phyloP scores from a whole-genome alignment of 2,797 vertebrate species.

The Poeciliopsis paucimaculata region DNA sequence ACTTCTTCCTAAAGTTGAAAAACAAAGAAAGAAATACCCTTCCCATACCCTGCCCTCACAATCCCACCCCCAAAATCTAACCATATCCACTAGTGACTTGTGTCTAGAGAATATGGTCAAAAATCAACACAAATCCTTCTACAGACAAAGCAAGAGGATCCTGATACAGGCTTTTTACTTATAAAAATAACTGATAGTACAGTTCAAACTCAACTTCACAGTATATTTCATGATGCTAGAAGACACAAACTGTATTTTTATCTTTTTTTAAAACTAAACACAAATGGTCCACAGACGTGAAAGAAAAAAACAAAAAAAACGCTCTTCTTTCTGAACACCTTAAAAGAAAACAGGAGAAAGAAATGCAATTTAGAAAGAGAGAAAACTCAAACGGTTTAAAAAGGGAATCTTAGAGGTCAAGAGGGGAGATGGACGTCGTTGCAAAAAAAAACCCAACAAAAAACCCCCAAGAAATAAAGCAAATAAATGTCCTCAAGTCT shows the following conservation, averaged over 20 bases:
- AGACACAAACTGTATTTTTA: conserved; percentile 84
- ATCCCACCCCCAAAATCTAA: conserved; percentile 20
- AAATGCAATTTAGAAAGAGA: conserved; percentile 24
- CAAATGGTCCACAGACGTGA: conserved; percentile 71
- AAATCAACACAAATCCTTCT: conserved; percentile 82
- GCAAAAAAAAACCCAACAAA: conserved; percentile 1
- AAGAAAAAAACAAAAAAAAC: conserved; percentile 20
- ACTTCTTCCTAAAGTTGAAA: conserved; percentile 80
- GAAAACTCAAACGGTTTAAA: conserved; percentile 39
- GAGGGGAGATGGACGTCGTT: conserved; percentile 42
- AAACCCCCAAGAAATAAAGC: conserved; percentile 16
- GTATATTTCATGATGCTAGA: conserved; percentile 87
- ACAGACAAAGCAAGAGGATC: conserved; percentile 82
- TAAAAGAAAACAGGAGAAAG: conserved; percentile 27
- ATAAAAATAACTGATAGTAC: conserved; percentile 94
- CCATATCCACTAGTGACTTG: conserved; percentile 68
- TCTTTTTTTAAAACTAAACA: conserved; percentile 51
- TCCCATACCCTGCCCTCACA: conserved; percentile 4
- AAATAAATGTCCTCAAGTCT: conserved; percentile 81
- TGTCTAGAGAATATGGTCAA: conserved; percentile 87
- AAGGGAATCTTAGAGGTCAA: conserved; percentile 63
- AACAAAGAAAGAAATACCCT: conserved; percentile 78
- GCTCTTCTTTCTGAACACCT: conserved; percentile 50
- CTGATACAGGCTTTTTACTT: conserved; percentile 94
- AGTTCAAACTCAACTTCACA: conserved; percentile 99